Evolutionary conservation across 2,113 vertebrate species (phyloP).

Genomic region (Halichoeres trimaculatus): DNA sequence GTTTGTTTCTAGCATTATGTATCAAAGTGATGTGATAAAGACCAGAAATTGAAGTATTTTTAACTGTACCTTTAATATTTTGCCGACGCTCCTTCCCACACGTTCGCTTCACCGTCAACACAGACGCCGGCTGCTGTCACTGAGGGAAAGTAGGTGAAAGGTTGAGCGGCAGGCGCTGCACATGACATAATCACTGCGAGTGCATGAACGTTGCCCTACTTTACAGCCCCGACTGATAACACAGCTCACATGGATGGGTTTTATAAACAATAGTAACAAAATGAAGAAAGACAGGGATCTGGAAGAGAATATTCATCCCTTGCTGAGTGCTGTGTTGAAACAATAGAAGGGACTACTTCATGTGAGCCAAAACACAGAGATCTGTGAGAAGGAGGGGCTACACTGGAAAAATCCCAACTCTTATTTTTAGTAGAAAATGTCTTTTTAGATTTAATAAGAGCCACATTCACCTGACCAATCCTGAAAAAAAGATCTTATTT

Average conservation of each 20-base stretch:
- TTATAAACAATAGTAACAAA: neutral
- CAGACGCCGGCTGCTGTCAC: slow-evolving; percentile 6
- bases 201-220: slow-evolving; percentile 19
- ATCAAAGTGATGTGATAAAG: neutral
- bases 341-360: too few species aligned
- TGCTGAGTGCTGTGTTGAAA: neutral
- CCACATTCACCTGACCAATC: too few species aligned
- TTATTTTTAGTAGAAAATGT: too few species aligned
- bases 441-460: too few species aligned
- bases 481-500: too few species aligned
- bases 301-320: too few species aligned
- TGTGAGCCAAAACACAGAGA: too few species aligned
- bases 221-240: neutral
- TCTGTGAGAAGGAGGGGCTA: too few species aligned
- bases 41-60: neutral
- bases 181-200: slow-evolving; percentile 28
- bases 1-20: neutral
- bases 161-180: slow-evolving; percentile 13
- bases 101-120: slow-evolving; percentile 12
- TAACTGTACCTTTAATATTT: slow-evolving; percentile 37
- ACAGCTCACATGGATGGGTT: neutral
- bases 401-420: too few species aligned
- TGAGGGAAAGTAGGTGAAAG: slow-evolving; percentile 66
- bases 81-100: neutral
- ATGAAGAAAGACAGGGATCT: neutral